Evolutionary conservation across 2,888 invertebrate species (phyloP), one percentile per base, ranked within the genome.

Genomic region (Drosophila niveifrons): DNA sequence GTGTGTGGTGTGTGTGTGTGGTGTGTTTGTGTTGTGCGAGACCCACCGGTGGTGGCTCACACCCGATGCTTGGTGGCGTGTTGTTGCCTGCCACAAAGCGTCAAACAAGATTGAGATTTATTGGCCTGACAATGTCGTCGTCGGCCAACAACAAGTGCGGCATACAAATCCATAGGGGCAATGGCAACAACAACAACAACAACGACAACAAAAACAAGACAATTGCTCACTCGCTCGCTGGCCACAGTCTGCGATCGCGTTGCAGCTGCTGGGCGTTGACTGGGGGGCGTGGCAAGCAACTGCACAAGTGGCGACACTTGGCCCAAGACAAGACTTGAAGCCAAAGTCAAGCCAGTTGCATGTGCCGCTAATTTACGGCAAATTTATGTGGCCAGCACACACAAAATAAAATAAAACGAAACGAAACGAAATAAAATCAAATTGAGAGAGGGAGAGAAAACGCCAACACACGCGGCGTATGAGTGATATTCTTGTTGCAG

Each of bases 91-190:
- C 79, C 79, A 78, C 72, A 79, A 75, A 85, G 78, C 82, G 83
- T 86, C 89, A 88, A 89, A 87, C 84, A 58, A 86, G 90, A 88
- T 89, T 88, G 80, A 89, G 90, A 87, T 87, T 87, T 87, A 87
- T 87, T 83, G 79, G 72, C 69, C 73, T 75, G 84, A 69, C 87
- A 75, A 75, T 73, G 89, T 68, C 69, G 72, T 43, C 31, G 31
- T 28, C 31, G 31, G 31, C n/a, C 36, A 11, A 36, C 68, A 87
- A 74, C 78, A 84, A 84, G 89, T 87, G 87, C 84, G 64, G 69
- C 61, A 69, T 67, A 75, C 68, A 66, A 76, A 76, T 75, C 75
- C 75, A 68, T 63, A 72, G 78, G 66, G 77, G 63, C 65, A 56
- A 57, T 55, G 75, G 44, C 59, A 23, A 23, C 4, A 3, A 18